Evolutionary conservation across 2,888 invertebrate genomes (phyloP), one percentile per base, ranked within the genome.

Genomic region (Pristionchus exspectatus): DNA sequence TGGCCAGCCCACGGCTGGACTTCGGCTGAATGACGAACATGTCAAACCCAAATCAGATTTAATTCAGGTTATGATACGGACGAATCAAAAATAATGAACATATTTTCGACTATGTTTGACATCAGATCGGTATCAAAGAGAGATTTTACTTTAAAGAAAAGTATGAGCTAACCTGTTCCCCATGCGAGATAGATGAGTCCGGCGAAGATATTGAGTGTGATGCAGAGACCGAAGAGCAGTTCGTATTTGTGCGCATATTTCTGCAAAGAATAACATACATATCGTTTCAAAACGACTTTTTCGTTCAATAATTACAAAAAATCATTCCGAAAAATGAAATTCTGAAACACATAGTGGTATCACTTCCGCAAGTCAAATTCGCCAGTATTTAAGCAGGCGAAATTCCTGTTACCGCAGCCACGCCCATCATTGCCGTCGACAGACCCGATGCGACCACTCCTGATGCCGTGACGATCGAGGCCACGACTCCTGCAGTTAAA

Each of bases 121-220:
- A 50, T 50, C 9, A 9, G 44, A 50, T 50, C 44, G 44, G 44
- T 50, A 50, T 50, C 44, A 50, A 50, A 50, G 44, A 50, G 44
- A 44, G 44, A 50, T 9, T 0, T 50, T 7, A 50, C 44, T 9
- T 50, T 12, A 50, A 50, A 50, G 9, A 50, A 50, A 7, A 50
- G 44, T 50, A 50, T 50, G 44, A 50, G 44, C 44, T 9, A 50
- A 88, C 88, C 88, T 56, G 88, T 77, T 77, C 88, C 88, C 54
- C 63, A 88, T 59, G 30, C 27, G 27, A 88, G 77, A 56, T 88
- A 88, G 63, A 88, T 33, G 18, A 77, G 16, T 16, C 88, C 74
- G 3, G 88, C 74, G 74, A 88, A 33, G 38, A 88, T 9, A 16
- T 88, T 74, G 56, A 88, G 77, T 18, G 44, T 54, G 77, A 63